Evolutionary conservation across 2,113 vertebrate genomes (phyloP), one percentile per base, ranked within the genome.

Genomic region (Rhabdomys dilectus): DNA sequence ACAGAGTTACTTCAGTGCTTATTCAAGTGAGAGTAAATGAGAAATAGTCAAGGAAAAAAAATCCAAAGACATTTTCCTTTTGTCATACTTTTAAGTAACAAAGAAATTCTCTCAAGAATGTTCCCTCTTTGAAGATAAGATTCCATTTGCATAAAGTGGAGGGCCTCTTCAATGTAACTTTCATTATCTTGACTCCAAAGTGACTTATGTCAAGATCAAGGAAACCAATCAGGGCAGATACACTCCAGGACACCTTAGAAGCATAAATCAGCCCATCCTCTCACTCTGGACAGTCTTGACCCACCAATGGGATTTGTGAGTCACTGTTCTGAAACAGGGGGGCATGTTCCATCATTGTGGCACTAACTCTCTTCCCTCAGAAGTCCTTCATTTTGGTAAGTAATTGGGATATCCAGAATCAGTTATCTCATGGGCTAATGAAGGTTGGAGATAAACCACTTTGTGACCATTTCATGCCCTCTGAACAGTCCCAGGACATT

Each of bases 361-460:
- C 70, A 70, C 87, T 56, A 87, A 70, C 68, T 98, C 96, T 97
- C 96, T 98, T 76, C 96, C 97, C 96, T 98, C 75, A 96, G 9
- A 60, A 97, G 97, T 98, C 97, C 78, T 97, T 99, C 98, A 98
- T 98, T 99, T 98, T 98, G 98, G 96, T 98, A 91, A 97, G 98
- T 98, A 98, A 99, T 99, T 98, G 95, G 98, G 98, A 98, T 99
- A 98, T 98, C 99, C 98, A 99, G 98, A 98, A 98, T 99, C 99
- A 99, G 98, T 99, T 99, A 99, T 99, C 99, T 99, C 98, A 98
- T 95, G 96, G 97, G 98, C 98, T 98, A 99, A 99, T 99, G 99
- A 99, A 99, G 98, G 98, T 91, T 98, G 99, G 99, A 99, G 98
- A 99, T 99, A 99, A 99, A 99, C 98, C 99, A 99, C 99, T 95